A percentile compares a stretch with the other conserved stretches of the same genome.
These are phyloP conservation scores for Elymnias hypermnestra DNA, from an alignment of 1,140 invertebrate species.

Conservation along the genomic window DNA sequence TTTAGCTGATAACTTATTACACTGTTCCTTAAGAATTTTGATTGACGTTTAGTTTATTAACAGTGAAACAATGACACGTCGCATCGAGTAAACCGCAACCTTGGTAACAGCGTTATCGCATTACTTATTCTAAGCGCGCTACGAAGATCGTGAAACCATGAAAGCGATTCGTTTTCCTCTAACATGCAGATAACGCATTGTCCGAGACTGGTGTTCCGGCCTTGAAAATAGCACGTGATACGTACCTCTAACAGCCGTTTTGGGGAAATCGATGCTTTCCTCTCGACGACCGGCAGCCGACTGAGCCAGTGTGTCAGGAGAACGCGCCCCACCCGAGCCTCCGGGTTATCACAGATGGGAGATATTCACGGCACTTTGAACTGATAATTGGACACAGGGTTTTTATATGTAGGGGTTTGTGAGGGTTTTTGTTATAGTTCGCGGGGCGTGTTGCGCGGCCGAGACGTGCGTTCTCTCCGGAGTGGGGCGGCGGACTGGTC, in stretches of 20 bases:
- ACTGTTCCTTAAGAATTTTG: no score
- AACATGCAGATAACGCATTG: constrained; percentile 27
- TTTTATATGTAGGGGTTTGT: constrained; percentile 41
- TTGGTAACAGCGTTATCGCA: constrained; percentile 39
- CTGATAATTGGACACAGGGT: constrained; percentile 37
- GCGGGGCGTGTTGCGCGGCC: constrained; percentile 22
- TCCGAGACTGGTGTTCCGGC: no score
- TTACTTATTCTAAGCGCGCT: constrained; percentile 45
- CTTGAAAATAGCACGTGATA: no score
- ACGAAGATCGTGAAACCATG: constrained; percentile 41
- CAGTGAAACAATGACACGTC: no score
- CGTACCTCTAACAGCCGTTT: constrained; percentile 61
- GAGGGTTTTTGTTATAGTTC: constrained; percentile 27
- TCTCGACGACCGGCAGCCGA: constrained; percentile 63
- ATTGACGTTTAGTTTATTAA: no score
- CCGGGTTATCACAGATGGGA: constrained; percentile 51
- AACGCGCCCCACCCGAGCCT: constrained; percentile 62
- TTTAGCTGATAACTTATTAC: no score
- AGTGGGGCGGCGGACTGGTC: constrained; percentile 53
- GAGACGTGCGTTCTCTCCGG: constrained; percentile 40
- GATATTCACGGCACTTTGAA: constrained; percentile 20
- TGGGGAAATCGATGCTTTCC: constrained; percentile 67
- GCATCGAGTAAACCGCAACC: constrained; percentile 23
- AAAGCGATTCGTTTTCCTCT: constrained; percentile 53
- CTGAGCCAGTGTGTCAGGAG: constrained; percentile 69